Evolutionary conservation across 2,797 vertebrate species (phyloP).

Genomic region (Synanceia verrucosa): DNA sequence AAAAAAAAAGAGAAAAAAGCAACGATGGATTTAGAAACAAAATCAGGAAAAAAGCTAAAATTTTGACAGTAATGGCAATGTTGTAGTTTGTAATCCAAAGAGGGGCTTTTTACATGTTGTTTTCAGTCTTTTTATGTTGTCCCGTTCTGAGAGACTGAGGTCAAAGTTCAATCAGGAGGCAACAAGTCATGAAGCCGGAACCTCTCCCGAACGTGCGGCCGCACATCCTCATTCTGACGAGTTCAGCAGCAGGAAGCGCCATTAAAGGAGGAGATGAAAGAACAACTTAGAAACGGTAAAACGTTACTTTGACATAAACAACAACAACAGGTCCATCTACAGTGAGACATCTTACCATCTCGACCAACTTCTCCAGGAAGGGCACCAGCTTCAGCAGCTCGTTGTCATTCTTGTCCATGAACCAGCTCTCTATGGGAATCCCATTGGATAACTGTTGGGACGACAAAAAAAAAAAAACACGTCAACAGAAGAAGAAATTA

Average conservation of each 20-base stretch:
- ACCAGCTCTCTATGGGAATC: conserved; percentile 99
- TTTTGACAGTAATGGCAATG: conserved; percentile 94
- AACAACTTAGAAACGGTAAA: not conserved
- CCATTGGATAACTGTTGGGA: conserved; percentile 93
- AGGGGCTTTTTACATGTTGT: conserved; percentile 79
- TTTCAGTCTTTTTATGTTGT: conserved; percentile 68
- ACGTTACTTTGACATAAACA: not conserved
- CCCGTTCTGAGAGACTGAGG: conserved; percentile 43
- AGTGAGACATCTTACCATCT: conserved; percentile 85
- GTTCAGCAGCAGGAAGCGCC: not conserved
- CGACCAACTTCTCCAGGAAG: conserved; percentile 98
- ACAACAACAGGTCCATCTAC: not conserved
- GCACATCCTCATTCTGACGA: conserved; percentile 94
- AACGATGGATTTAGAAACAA: conserved; percentile 87
- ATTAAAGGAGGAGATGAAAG: not conserved
- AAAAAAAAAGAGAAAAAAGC: too few relatives aligned
- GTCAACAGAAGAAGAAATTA: too few relatives aligned
- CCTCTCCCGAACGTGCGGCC: conserved; percentile 95
- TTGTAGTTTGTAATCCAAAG: conserved; percentile 90
- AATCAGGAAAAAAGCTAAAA: conserved; percentile 84
- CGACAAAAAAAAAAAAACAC: not conserved
- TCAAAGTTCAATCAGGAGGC: conserved; percentile 91
- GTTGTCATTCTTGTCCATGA: conserved; percentile 99
- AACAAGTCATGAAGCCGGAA: conserved; percentile 98
- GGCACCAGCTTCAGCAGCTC: conserved; percentile 98